Base-by-base conservation (phyloP, 30 jellyfish, hydroid and myxozoan genomes). In the Aurelia sp. region DNA sequence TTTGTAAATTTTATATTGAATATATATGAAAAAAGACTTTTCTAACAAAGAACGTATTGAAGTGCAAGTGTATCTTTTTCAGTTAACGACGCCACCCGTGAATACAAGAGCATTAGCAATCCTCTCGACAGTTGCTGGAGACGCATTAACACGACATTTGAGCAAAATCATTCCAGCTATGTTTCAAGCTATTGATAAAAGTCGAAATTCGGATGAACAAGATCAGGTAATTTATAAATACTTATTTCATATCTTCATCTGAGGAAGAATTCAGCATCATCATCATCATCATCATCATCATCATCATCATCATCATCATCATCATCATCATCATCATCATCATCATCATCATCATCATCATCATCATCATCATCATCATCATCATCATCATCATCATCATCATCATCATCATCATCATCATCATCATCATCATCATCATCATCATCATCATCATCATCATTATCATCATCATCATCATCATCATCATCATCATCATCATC, bases 91-190 rank as follows among this genome's bases (percentile, higher is more conserved):
- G 3, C 98, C 99, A 13, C 99, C 99, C 7, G 99, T 95, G 52
- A 95, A 90, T 90, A 90, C 96, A 7, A 88, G 91, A 6, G 99
- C 99, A 20, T 78, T 95, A 74, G 97, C 99, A 16, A 90, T 95
- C 13, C 63, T 95, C 15, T 90, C 99, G 0, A 84, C 99, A 12
- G 99, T 95, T 15, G 99, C 99, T 22, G 99, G 99, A 4, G 99
- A 90, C 47, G 97, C 97, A 5, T 66, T 95, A 24, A 78, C 91
- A 3, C 91, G 91, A 35, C 99, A 95, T 81, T 67, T 95, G 52
- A 78, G 83, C 57, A 89, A 81, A 70, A 95, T 95, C 41, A 72
- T 95, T 17, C 99, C 99, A 38, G 97, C 97, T 60, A 95, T 95
- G 99, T 78, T 95, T 31, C 93, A 85, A 24, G 97, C 99, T 24